These are phyloP conservation scores for Epicauta chinensis DNA, from an alignment of 1,140 invertebrate species.

Conservation along the genomic window DNA sequence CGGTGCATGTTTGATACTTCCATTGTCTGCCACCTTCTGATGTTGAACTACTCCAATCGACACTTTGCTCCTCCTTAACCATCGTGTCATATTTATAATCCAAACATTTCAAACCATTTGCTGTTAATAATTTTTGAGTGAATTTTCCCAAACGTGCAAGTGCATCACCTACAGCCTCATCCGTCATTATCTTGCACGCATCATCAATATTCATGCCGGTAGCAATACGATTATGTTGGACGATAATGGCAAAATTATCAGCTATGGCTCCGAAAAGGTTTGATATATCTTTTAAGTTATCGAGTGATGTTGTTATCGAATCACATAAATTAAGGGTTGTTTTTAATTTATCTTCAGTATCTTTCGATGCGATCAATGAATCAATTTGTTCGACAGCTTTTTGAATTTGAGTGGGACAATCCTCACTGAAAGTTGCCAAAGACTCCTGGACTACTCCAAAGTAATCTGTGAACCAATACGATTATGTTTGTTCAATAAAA, in stretches of 20 bases:
- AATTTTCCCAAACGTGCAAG: constrained; percentile 67
- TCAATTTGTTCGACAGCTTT: constrained; percentile 59
- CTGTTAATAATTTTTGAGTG: constrained; percentile 62
- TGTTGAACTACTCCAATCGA: constrained; percentile 57
- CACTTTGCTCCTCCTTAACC: constrained; percentile 63
- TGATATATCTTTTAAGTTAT: constrained; percentile 62
- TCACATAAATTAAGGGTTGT: constrained; percentile 72
- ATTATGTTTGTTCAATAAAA: no score
- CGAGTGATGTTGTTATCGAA: constrained; percentile 57
- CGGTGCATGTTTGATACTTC: constrained; percentile 93
- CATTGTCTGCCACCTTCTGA: constrained; percentile 72
- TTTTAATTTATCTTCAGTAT: constrained; percentile 56
- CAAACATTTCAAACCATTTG: constrained; percentile 67
- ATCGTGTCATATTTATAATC: constrained; percentile 79
- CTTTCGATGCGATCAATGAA: constrained; percentile 52
- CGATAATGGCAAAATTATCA: constrained; percentile 76
- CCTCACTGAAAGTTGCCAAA: constrained; percentile 46
- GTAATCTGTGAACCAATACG: constrained; percentile 5
- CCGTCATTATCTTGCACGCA: constrained; percentile 67
- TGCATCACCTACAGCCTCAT: constrained; percentile 51
- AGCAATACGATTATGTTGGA: constrained; percentile 81
- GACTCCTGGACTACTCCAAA: constrained; percentile 7
- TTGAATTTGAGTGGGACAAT: constrained; percentile 59
- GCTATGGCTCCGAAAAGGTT: constrained; percentile 78
- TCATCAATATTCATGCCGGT: constrained; percentile 73